Percentiles rank a stretch among this genome's conserved stretches.
Evolutionary conservation across 2,113 vertebrate species (phyloP).

Genomic region (Gymnorhina tibicen): DNA sequence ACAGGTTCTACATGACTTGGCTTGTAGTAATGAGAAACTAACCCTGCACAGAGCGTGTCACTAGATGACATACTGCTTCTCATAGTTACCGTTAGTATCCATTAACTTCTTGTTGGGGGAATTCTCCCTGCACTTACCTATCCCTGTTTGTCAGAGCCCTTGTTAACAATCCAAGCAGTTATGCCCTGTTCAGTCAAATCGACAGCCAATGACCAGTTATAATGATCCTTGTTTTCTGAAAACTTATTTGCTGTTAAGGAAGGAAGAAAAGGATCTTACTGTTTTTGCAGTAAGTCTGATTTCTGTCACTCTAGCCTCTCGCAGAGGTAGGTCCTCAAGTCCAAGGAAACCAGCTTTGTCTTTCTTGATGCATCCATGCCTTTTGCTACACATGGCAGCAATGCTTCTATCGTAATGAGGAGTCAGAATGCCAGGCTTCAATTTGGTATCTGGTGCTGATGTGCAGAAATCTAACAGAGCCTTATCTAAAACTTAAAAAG

Average conservation of each 20-base stretch:
- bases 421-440: background rate
- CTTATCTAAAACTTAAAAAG: background rate
- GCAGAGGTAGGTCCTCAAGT: background rate
- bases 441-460: background rate
- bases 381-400: background rate
- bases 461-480: background rate
- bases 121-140: background rate
- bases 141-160: background rate
- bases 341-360: background rate
- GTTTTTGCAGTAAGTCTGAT: background rate
- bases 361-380: background rate
- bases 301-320: background rate
- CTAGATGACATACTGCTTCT: background rate
- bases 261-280: background rate
- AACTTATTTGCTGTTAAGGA: background rate
- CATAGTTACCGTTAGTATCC: background rate
- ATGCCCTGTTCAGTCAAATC: background rate
- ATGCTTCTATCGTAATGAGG: background rate
- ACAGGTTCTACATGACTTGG: slow-evolving; percentile 46
- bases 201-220: background rate
- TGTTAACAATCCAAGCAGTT: background rate
- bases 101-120: background rate
- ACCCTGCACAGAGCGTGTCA: background rate
- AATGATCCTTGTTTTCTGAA: background rate
- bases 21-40: slow-evolving; percentile 54